These are phyloP conservation scores for Drosophila infuscata DNA, from an alignment of 2,888 invertebrate species.

Conservation along the genomic window DNA sequence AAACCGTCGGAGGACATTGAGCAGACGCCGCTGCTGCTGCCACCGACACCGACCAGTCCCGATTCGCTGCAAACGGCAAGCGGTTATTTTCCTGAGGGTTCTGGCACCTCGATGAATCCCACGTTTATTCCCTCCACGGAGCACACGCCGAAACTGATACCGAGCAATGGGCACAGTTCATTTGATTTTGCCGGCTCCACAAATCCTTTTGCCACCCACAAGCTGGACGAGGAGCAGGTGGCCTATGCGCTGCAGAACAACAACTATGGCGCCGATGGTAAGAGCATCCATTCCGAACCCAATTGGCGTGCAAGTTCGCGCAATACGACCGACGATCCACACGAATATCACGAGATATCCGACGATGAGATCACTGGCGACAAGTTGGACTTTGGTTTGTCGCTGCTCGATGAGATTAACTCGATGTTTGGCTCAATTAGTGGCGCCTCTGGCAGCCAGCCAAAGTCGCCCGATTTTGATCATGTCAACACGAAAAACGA, in stretches of 20 bases:
- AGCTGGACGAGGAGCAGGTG: slow-evolving; percentile 60
- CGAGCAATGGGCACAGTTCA: slow-evolving; percentile 80
- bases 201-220: slow-evolving; percentile 83
- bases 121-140: slow-evolving; percentile 85
- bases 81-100: slow-evolving; percentile 84
- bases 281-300: slow-evolving; percentile 65
- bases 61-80: slow-evolving; percentile 85
- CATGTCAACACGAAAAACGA: slow-evolving; percentile 90
- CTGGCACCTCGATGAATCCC: slow-evolving; percentile 84
- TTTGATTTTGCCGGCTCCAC: slow-evolving; percentile 83
- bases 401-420: slow-evolving; percentile 95
- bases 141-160: slow-evolving; percentile 83
- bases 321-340: slow-evolving; percentile 84
- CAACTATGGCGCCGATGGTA: slow-evolving; percentile 82
- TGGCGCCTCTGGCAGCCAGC: slow-evolving; percentile 78
- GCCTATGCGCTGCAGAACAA: slow-evolving; percentile 83
- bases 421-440: slow-evolving; percentile 91
- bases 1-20: slow-evolving; percentile 94
- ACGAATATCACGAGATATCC: slow-evolving; percentile 94
- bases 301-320: slow-evolving; percentile 67
- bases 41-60: slow-evolving; percentile 85
- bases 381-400: slow-evolving; percentile 92
- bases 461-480: slow-evolving; percentile 85
- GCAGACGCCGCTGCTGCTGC: slow-evolving; percentile 88
- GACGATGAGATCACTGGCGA: slow-evolving; percentile 88